Conservation (phyloP, 2,888 invertebrate genomes). For the Uropetala carovei region DNA sequence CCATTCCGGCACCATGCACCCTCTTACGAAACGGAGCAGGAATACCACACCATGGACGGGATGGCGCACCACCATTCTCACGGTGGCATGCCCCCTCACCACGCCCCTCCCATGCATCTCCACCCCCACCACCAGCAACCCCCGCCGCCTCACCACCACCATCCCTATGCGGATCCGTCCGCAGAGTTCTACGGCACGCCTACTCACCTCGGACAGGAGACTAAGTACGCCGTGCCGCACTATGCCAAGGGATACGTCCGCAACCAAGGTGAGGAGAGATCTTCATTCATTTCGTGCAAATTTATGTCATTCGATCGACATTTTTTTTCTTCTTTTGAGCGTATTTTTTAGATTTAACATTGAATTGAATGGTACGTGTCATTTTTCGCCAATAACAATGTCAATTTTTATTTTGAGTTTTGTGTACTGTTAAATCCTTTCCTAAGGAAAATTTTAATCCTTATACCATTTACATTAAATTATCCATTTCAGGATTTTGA, state of each 20-base stretch:
- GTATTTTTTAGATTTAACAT: too few relatives aligned
- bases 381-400: too few relatives aligned
- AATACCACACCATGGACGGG: conserved; percentile 78
- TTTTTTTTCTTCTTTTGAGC: too few relatives aligned
- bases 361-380: too few relatives aligned
- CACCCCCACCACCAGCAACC: conserved; percentile 73
- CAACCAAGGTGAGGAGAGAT: conserved; percentile 26
- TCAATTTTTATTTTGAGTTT: too few relatives aligned
- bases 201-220: conserved; percentile 76
- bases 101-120: conserved; percentile 72
- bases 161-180: conserved; percentile 82
- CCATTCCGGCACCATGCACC: conserved; percentile 68
- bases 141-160: conserved; percentile 76
- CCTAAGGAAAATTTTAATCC: too few relatives aligned
- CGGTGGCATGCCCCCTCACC: conserved; percentile 73
- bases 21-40: conserved; percentile 77
- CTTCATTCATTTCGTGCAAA: too few relatives aligned
- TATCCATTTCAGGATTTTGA: too few relatives aligned
- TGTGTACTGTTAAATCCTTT: too few relatives aligned
- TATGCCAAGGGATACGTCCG: conserved; percentile 85
- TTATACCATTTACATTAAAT: too few relatives aligned
- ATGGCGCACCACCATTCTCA: conserved; percentile 69
- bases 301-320: too few relatives aligned
- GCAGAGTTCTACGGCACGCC: conserved; percentile 86
- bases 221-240: conserved; percentile 83